Percentiles rank a stretch among this genome's conserved stretches.
Conservation (phyloP, 2,113 vertebrate species). For the Bombycilla garrulus region DNA sequence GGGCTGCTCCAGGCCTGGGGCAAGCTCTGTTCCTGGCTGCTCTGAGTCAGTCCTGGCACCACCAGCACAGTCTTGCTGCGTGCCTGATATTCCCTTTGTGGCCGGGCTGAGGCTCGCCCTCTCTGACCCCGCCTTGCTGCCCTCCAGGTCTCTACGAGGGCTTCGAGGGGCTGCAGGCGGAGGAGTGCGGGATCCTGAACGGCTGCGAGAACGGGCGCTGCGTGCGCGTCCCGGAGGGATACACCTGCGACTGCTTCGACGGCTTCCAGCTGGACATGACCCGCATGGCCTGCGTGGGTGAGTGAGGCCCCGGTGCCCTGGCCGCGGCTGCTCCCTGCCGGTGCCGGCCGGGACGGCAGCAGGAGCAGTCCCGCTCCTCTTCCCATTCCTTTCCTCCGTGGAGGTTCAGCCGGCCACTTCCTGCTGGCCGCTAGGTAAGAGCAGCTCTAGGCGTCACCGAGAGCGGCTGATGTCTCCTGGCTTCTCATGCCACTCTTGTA, state of each 20-base stretch:
- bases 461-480: background rate
- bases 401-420: background rate
- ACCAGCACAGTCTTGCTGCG: background rate
- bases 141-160: conserved; percentile 72
- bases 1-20: background rate
- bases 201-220: conserved; percentile 95
- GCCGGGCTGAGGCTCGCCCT: background rate
- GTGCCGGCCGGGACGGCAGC: background rate
- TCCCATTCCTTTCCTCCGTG: background rate
- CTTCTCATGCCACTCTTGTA: background rate
- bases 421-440: background rate
- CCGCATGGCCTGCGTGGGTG: conserved; percentile 86
- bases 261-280: conserved; percentile 86
- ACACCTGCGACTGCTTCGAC: conserved; percentile 95
- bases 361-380: background rate
- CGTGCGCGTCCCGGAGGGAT: conserved; percentile 89
- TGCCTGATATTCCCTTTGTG: accelerated
- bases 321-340: conserved; percentile 28
- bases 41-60: background rate
- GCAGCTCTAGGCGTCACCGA: background rate
- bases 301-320: background rate
- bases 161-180: conserved; percentile 89
- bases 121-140: background rate
- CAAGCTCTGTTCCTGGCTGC: background rate
- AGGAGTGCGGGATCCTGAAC: conserved; percentile 90